Base-by-base conservation (phyloP, 2,113 vertebrate species). In the Arvicanthis niloticus region DNA sequence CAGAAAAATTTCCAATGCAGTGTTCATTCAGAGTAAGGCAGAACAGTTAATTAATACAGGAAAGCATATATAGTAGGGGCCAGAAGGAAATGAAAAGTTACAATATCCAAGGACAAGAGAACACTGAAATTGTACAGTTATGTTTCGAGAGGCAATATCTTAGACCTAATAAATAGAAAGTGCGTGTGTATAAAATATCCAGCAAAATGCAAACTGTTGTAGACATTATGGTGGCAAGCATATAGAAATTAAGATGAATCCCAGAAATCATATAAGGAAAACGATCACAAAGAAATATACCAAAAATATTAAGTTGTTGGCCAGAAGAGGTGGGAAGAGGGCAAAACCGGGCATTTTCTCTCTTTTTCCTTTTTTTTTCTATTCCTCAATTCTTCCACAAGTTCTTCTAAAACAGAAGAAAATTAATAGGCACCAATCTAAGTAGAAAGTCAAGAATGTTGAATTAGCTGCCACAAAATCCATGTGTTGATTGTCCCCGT, bases 301-400 rank as follows among this genome's bases (percentile, higher is more conserved):
- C 12, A 76, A 91, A 60, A 94, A 87, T 89, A 17, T 85, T 58
- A 97, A 91, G 22, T 26, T 91, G 34, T 84, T 97, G 95, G 84
- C 60, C 42, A 67, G 60, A 34, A 29, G 42, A 31, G 12, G 62
- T 37, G 77, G 21, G 11, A 62, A 31, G 51, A 31, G 62, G 10
- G 11, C 4, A 77, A 53, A 88, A 70, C 2, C 34, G 5, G 45
- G 2, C 13, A 72, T 91, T 96, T 95, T 68, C n/a, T 65, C 22
- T 68, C 37, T 81, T 21, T 48, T 26, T 45, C 6, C 16, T 34
- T 16, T 68, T 70, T 68, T 93, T 68, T 93, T 81, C 37, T 72
- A 1, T 75, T 53, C 40, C 7, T n/a, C 40, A 19, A n/a, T 48
- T 96, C 84, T 85, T 70, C 56, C 17, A 76, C 17, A 86, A 42